Base-by-base conservation (phyloP, 2,797 vertebrate genomes). In the Leptoclinus maculatus region DNA sequence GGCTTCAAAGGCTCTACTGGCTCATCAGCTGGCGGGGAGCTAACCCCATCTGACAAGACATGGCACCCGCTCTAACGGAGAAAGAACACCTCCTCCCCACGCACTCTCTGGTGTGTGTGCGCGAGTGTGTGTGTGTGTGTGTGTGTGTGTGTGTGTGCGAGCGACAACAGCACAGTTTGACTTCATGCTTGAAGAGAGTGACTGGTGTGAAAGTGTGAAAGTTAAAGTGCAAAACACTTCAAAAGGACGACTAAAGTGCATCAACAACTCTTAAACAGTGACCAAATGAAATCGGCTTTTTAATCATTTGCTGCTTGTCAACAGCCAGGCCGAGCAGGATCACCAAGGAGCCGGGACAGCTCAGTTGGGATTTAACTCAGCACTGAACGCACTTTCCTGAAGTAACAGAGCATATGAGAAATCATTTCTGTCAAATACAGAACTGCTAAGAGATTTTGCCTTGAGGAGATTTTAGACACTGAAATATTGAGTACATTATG, bases 11-110 rank as follows among this genome's bases (percentile, higher is more conserved):
- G 76, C 84, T 71, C 58, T 7, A 75, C 81, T 86, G 90, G 86
- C 88, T 88, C 88, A 76, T 93, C 87, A 87, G 76, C 82, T 80
- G 80, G 83, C 70, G n/a, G 87, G 73, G 70, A 78, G 81, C 85
- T 94, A 92, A 93, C 80, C 82, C 84, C 76, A 73, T 91, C 68
- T 93, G 93, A 94, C 92, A 93, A 86, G 91, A 91, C 88, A 90
- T 92, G 91, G 92, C 89, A 89, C 80, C 70, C 81, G 66, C 88
- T 89, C 90, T 71, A 66, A 89, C 69, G 65, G 32, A 74, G 73
- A 78, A 81, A 75, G 68, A 65, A 71, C 3, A 16, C 67, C 83
- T 91, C 88, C 86, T 87, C 84, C 67, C 51, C 57, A 43, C 72
- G 38, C 79, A 76, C 74, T 62, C 60, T 21, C 19, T 36, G 8